Base-by-base conservation (phyloP, 2,113 vertebrate species). In the Lates calcarifer region DNA sequence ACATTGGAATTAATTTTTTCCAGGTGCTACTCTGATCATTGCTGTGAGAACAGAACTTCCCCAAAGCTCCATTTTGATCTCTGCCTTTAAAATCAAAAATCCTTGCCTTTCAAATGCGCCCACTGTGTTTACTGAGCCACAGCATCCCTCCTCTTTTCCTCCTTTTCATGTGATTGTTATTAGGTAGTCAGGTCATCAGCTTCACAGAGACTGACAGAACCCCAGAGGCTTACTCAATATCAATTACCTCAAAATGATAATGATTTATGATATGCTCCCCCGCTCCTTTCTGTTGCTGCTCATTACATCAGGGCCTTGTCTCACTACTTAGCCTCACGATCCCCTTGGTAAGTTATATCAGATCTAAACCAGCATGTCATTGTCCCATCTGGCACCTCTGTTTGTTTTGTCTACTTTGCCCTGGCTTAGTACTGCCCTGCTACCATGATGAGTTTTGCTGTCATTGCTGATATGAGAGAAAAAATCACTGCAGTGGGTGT, bases 181-280 rank as follows among this genome's bases (percentile, higher is more conserved):
- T 56, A 53, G 35, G 9, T 28, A 35, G 72, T 35, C 24, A 61
- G 58, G 55, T 66, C 72, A 24, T 62, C 45, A 74, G 49, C 77
- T 45, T 70, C 45, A 7, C 63, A 8, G n/a, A 80, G 45, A 64
- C 55, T 56, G 70, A 72, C 69, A 29, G 37, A 29, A 31, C 45
- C 73, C 74, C 72, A 13, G 51, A 82, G 85, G 45, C 56, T 60
- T 62, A 58, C 62, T 88, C 72, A 61, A 63, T 89, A 86, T 72
- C 82, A 84, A 78, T 88, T 80, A 80, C 3, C 8, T 68, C n/a
- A 29, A 79, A 81, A 77, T 76, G 60, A 74, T 80, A 64, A 79
- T 63, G 65, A 90, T 81, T 87, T 74, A 75, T 89, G 73, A 20
- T 63, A 49, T 15, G 39, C 45, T n/a, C 31, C 33, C 64, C 26